Evolutionary conservation across 2,113 vertebrate genomes (phyloP).

Genomic region (Pangasianodon hypophthalmus): DNA sequence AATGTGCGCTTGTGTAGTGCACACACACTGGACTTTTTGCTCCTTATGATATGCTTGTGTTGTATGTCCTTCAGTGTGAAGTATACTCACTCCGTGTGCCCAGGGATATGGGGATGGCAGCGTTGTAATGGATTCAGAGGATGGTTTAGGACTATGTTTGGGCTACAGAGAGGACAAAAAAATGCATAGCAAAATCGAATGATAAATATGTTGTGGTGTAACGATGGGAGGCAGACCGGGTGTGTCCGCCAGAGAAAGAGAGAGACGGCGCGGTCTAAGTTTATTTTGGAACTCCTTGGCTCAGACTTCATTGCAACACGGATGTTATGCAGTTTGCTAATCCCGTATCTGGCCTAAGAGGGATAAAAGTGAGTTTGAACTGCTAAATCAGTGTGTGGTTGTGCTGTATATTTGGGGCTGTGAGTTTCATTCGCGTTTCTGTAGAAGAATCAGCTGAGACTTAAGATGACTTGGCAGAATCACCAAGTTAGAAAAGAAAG

Average conservation of each 20-base stretch:
- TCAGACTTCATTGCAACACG: constrained; percentile 45
- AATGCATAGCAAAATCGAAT: constrained; percentile 38
- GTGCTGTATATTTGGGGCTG: constrained; percentile 63
- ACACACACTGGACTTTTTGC: constrained; percentile 66
- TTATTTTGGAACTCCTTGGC: constrained; percentile 60
- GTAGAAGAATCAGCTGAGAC: constrained; percentile 53
- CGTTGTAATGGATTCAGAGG: background rate
- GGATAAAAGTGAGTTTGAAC: constrained; percentile 52
- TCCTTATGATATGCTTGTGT: constrained; percentile 61
- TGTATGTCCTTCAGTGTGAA: background rate
- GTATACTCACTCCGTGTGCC: no score
- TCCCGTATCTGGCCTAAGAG: constrained; percentile 49
- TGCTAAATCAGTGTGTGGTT: constrained; percentile 61
- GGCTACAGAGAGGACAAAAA: constrained; percentile 6
- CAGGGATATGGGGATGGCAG: background rate
- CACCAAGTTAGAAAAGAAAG: background rate
- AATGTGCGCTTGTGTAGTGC: constrained; percentile 74
- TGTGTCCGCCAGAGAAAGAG: constrained; percentile 29
- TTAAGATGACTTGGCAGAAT: constrained; percentile 22
- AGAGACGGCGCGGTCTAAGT: constrained; percentile 19
- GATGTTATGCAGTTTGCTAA: constrained; percentile 58
- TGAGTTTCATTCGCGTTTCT: constrained; percentile 53
- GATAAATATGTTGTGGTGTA: constrained; percentile 48
- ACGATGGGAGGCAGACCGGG: constrained; percentile 45
- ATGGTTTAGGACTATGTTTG: constrained; percentile 21